Evolutionary conservation across 2,797 vertebrate genomes (phyloP), one percentile per base, ranked within the genome.

Genomic region (Bradypodion pumilum): DNA sequence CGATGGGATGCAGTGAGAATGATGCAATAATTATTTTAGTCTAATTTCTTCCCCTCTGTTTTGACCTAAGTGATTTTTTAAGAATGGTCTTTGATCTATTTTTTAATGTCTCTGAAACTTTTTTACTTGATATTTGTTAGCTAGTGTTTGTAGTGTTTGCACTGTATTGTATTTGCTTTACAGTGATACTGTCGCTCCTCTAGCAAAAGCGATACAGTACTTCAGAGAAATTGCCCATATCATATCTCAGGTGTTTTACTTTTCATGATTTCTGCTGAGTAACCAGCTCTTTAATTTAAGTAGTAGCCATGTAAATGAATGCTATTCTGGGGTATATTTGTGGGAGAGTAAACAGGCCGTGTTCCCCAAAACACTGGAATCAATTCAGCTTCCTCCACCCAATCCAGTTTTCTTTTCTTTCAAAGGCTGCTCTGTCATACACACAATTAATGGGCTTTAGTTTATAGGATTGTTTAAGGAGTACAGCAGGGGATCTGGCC

Each of bases 91-190:
- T 21, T 40, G 25, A 62, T 46, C 29, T 29, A 73, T 15, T 73
- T 73, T 81, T 73, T 81, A 27, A n/a, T 81, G 19, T 81, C 73
- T 46, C 56, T 59, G 29, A 72, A 72, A 7, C 23, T 35, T 42
- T 81, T 66, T 78, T 35, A 1, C 44, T 68, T 27, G 25, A 35
- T 68, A 46, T 42, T 29, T 77, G 35, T 77, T 40, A 40, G 75
- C 32, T 76, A 59, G 23, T 59, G n/a, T 10, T 44, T 44, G 40
- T 59, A 68, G 60, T 42, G 35, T 56, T 75, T 75, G 49, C 19
- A 12, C 42, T 74, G 60, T 78, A 78, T 42, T 74, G 60, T 78
- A 78, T 60, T 72, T 59, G 46, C n/a, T 81, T 70, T n/a, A n/a
- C 35, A 44, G 5, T 42, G 6, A 16, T 8, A 60, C 49, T 59